Evolutionary conservation across 2,113 vertebrate genomes (phyloP), one percentile per base, ranked within the genome.

Genomic region (Varanus salvator): DNA sequence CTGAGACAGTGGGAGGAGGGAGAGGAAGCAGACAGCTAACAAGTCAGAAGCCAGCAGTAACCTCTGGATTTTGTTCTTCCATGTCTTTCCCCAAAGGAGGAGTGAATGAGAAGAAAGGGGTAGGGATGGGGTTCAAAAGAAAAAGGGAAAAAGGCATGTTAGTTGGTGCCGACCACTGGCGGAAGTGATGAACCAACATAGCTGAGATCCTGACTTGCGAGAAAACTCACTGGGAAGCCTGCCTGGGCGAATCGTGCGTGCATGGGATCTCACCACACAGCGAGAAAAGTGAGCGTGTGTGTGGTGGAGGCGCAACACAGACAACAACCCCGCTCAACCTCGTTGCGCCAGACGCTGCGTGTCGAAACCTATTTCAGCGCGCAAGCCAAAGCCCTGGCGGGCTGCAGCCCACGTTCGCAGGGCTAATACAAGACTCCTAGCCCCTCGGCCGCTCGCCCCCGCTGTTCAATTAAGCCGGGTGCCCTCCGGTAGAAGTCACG

Each of bases 21-120:
- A 89, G 72, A 82, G 44, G 60, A 15, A 21, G 19, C 52, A 1
- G 87, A 91, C 92, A 85, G 94, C 60, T 17, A 48, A 54, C 21
- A 85, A 0, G 93, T 96, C 92, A 94, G 94, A 85, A 92, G 95
- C 94, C 91, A 2, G 77, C 34, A 90, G 86, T 93, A 74, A 93
- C 84, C 0, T 89, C 95, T 77, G 84, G 95, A 93, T 97, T 90
- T 86, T 92, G 89, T 86, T 93, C 96, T 96, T 94, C 95, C 97
- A 95, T 95, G 96, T 97, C 96, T 97, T 96, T 95, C 87, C 54
- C 84, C 84, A 90, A 93, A 44, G 89, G 54, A 19, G 71, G 81
- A 15, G 34, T 31, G 90, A 77, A 74, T 89, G 87, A 38, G 57
- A 89, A 88, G 87, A 1, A 25, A 87, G 80, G 74, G 50, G 9